Percentiles rank a stretch among this genome's conserved stretches.
Evolutionary conservation across 1,140 invertebrate species (phyloP).

Genomic region (Magallana angulata): DNA sequence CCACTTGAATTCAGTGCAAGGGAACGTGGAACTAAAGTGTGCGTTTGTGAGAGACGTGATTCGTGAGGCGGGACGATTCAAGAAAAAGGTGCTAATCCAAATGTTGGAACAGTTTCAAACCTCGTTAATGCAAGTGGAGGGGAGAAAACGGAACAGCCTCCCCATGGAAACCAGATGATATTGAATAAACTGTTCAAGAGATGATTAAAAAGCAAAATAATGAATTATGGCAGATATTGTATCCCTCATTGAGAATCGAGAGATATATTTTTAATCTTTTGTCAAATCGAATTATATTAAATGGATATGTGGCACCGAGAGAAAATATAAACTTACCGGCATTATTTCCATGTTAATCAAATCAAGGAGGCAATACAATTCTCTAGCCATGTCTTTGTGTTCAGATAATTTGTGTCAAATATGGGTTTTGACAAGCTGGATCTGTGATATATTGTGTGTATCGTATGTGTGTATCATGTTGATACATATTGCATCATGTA

Average conservation of each 20-base stretch:
- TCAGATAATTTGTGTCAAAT: neutral
- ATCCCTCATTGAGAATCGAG: neutral
- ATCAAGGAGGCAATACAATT: neutral
- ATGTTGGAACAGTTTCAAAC: constrained; percentile 77
- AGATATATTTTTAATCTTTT: neutral
- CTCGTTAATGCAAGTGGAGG: constrained; percentile 62
- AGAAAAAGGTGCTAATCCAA: constrained; percentile 86
- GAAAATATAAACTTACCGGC: too few species aligned
- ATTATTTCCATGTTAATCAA: too few species aligned
- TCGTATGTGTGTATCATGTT: neutral
- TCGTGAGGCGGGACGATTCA: constrained; percentile 89
- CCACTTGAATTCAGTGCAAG: constrained; percentile 86
- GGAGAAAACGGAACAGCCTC: constrained; percentile 37
- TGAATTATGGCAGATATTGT: neutral
- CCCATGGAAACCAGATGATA: constrained; percentile 32
- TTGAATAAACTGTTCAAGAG: neutral
- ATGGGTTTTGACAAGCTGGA: neutral
- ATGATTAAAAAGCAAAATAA: neutral
- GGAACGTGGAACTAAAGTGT: constrained; percentile 85
- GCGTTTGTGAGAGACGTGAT: constrained; percentile 88
- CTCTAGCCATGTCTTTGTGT: neutral
- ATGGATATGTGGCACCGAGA: too few species aligned
- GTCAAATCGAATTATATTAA: too few species aligned
- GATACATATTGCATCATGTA: neutral
- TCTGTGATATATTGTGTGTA: neutral